Conservation (phyloP, 2,888 invertebrate species). For the Ectemnius continuus region DNA sequence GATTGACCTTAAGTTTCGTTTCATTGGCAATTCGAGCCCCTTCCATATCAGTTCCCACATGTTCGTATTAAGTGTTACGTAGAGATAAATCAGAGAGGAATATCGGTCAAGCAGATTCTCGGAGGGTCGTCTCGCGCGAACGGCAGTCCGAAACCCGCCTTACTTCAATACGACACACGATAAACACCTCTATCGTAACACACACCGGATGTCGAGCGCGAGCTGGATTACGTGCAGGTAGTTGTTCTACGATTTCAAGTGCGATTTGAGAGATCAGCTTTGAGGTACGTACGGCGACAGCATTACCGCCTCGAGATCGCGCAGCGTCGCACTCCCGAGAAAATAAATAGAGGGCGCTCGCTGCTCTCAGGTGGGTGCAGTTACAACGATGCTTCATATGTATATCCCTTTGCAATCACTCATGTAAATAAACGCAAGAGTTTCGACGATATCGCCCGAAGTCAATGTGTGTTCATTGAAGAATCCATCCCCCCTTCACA, state of each 20-base stretch:
- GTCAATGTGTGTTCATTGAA: no score
- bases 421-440: constrained; percentile 56
- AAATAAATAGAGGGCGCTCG: background rate
- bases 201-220: no score
- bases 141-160: no score
- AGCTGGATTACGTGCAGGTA: no score
- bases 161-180: no score
- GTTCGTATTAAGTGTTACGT: background rate
- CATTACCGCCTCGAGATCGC: background rate
- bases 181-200: no score
- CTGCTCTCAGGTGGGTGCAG: constrained; percentile 29
- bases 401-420: constrained; percentile 56
- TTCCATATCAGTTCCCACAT: constrained; percentile 6
- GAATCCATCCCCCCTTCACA: no score
- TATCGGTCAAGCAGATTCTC: no score
- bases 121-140: no score
- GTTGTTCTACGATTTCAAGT: background rate
- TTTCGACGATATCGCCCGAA: constrained; percentile 37
- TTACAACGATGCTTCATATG: constrained; percentile 61
- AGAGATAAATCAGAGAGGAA: background rate
- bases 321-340: background rate
- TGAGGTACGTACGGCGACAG: background rate
- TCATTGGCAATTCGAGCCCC: background rate
- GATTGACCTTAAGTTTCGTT: background rate
- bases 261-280: background rate